Percentiles rank a stretch among this genome's conserved stretches.
Evolutionary conservation across 2,797 vertebrate species (phyloP).

Genomic region (Nothura maculosa): DNA sequence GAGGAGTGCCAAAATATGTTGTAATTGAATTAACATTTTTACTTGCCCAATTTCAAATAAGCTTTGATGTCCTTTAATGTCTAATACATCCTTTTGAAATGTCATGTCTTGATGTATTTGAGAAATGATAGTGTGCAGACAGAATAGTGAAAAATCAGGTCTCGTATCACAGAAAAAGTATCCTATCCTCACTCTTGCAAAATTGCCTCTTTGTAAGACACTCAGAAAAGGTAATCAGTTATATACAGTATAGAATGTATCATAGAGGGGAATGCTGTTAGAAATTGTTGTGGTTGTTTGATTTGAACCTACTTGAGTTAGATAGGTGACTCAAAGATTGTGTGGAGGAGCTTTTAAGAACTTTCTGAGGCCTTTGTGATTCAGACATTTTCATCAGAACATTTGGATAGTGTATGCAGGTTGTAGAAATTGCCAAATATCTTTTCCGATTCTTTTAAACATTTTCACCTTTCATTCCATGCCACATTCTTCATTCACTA

Average conservation of each 20-base stretch:
- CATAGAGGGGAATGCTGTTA: not conserved
- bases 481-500: not conserved
- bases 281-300: not conserved
- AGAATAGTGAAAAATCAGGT: not conserved
- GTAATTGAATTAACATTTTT: constrained; percentile 41
- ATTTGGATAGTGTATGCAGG: not conserved
- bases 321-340: not conserved
- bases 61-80: constrained; percentile 1
- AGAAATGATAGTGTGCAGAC: not conserved
- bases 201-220: not conserved
- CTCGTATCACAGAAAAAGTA: not conserved
- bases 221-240: not conserved
- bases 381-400: not conserved
- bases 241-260: not conserved
- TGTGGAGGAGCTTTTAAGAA: not conserved
- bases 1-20: constrained; percentile 14
- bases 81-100: not conserved
- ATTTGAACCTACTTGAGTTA: not conserved
- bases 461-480: not conserved
- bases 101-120: not conserved
- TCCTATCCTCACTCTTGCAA: not conserved
- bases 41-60: constrained; percentile 3
- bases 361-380: not conserved
- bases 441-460: not conserved
- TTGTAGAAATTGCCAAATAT: not conserved